phyloP scores from a whole-genome alignment of 2,113 vertebrate species.

The Arvicanthis niloticus region DNA sequence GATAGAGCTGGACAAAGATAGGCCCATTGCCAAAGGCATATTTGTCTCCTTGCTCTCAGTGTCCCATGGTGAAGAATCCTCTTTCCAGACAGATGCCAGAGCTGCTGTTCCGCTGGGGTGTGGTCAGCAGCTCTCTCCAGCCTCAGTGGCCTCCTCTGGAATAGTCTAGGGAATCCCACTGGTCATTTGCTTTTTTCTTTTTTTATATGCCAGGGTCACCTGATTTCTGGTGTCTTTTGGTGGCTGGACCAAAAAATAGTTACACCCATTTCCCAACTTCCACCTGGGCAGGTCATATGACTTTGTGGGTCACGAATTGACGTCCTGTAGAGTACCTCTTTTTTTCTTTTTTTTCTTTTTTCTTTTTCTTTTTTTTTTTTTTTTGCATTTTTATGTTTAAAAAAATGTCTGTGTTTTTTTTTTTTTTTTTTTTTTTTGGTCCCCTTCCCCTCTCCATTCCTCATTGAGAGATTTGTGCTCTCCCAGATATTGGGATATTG shows the following conservation, averaged over 20 bases:
- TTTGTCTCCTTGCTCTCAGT: background rate
- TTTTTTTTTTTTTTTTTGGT: background rate
- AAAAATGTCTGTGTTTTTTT: background rate
- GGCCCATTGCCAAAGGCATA: background rate
- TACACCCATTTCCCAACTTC: background rate
- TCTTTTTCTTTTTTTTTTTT: too few relatives aligned
- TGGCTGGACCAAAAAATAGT: background rate
- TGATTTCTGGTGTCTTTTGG: conserved; percentile 30
- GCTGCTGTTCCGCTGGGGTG: background rate
- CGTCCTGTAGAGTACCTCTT: background rate
- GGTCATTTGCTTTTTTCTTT: background rate
- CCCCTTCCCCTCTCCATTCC: background rate
- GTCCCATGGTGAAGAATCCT: background rate
- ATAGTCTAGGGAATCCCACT: background rate
- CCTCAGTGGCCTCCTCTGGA: background rate
- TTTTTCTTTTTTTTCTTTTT: too few relatives aligned
- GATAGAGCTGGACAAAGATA: background rate
- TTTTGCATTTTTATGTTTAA: conserved; percentile 4
- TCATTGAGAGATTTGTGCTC: background rate
- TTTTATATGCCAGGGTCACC: background rate
- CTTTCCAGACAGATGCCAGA: background rate
- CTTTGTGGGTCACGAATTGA: background rate
- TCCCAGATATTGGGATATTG: background rate
- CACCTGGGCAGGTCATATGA: background rate
- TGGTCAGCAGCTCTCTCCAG: background rate